A percentile compares a stretch with the other conserved stretches of the same genome.
These are phyloP conservation scores for Acanthosepion esculentum DNA, from an alignment of 2,888 invertebrate species.

Conservation along the genomic window DNA sequence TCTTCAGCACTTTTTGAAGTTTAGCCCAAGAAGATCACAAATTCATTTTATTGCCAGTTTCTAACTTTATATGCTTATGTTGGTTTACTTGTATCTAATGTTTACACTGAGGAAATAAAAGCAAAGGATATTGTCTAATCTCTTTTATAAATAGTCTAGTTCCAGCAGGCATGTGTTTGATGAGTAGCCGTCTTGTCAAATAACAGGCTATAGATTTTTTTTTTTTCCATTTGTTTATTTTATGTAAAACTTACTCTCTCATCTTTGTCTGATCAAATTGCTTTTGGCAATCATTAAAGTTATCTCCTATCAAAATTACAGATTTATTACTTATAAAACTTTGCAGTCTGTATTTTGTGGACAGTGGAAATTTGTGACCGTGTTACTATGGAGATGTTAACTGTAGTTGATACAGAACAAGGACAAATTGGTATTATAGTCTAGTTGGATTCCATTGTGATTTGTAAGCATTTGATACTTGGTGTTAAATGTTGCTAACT, in stretches of 20 bases:
- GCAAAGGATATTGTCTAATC: not conserved
- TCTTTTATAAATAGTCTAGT: not conserved
- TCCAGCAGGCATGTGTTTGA: not conserved
- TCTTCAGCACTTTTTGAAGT: too few relatives aligned
- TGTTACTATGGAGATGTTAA: constrained; percentile 11
- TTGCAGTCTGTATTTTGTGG: not conserved
- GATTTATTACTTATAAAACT: not conserved
- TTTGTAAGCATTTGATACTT: too few relatives aligned
- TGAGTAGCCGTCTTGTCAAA: not conserved
- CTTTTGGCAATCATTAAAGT: not conserved
- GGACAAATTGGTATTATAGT: not conserved
- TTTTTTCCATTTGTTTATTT: not conserved
- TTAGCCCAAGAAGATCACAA: too few relatives aligned
- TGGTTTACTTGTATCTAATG: not conserved
- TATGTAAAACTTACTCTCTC: not conserved
- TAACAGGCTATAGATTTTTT: not conserved
- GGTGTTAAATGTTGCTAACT: too few relatives aligned
- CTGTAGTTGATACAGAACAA: not conserved
- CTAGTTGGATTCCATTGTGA: too few relatives aligned
- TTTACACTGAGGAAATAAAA: not conserved
- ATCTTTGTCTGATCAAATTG: constrained; percentile 39
- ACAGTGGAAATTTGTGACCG: not conserved
- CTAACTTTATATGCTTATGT: not conserved
- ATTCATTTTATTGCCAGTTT: too few relatives aligned
- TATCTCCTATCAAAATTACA: constrained; percentile 25